Percentiles rank a stretch among this genome's conserved stretches.
Evolutionary conservation across 2,113 vertebrate genomes (phyloP).

Genomic region (Mandrillus leucophaeus): DNA sequence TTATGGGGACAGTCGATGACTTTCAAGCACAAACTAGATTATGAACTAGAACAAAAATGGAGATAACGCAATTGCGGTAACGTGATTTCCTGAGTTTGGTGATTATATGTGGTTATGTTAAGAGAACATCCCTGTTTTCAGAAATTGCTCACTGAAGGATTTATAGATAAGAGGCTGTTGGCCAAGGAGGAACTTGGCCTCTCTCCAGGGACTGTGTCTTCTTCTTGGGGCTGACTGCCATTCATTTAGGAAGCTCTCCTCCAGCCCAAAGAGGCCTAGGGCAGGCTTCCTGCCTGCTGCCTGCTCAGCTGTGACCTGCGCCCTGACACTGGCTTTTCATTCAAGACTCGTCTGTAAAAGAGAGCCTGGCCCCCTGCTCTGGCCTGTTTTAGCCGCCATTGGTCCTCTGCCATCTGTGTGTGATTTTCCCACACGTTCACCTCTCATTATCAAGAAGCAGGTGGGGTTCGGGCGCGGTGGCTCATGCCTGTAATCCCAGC

Average conservation of each 20-base stretch:
- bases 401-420: neutral
- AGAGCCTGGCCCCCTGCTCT: neutral
- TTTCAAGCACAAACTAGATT: fast-evolving
- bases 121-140: neutral
- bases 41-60: neutral
- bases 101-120: fast-evolving
- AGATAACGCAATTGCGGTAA: fast-evolving
- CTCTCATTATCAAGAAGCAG: neutral
- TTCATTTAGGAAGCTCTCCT: neutral
- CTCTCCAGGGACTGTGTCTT: neutral
- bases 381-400: neutral
- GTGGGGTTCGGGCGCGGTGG: no score
- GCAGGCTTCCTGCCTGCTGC: neutral
- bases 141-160: fast-evolving
- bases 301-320: neutral
- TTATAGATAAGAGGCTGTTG: neutral
- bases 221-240: neutral
- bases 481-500: no score
- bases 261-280: neutral
- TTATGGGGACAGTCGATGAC: fast-evolving
- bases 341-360: fast-evolving
- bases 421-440: neutral
- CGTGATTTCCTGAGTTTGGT: neutral
- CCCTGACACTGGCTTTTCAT: neutral
- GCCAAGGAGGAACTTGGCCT: neutral